These are phyloP conservation scores for Volucella zonaria DNA, from an alignment of 2,888 invertebrate genomes.

Conservation along the genomic window DNA sequence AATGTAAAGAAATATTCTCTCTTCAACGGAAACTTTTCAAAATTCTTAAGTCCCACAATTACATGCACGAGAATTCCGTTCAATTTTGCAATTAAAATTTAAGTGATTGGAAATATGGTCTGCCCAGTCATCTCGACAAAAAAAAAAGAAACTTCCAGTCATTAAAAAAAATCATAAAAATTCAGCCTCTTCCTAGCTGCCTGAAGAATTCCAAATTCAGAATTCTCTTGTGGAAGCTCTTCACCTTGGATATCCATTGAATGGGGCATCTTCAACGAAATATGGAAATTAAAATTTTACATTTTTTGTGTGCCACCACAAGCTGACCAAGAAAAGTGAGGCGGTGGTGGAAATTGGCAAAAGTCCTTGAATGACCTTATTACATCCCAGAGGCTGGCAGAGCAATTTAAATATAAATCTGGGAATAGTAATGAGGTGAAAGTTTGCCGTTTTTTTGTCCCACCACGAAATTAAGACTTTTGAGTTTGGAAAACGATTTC, in stretches of 20 bases:
- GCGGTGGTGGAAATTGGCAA: background rate
- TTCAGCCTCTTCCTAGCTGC: background rate
- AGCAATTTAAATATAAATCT: constrained; percentile 3
- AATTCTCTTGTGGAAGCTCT: background rate
- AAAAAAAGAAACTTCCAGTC: background rate
- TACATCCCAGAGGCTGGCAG: background rate
- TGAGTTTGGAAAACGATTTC: background rate
- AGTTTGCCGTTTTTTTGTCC: background rate
- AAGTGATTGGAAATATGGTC: constrained; percentile 1
- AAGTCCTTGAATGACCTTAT: background rate
- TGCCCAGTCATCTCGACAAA: background rate
- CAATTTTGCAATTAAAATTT: constrained; percentile 11
- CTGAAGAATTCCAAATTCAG: no score
- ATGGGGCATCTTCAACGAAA: background rate
- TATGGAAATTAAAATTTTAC: background rate
- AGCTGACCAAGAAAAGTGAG: background rate
- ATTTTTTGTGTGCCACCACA: background rate
- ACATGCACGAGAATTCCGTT: background rate
- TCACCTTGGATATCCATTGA: background rate
- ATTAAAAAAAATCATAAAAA: background rate
- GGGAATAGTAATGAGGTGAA: background rate
- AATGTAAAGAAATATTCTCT: background rate
- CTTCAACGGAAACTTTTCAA: background rate
- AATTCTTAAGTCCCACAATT: constrained; percentile 3
- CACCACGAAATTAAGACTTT: background rate